Evolutionary conservation across 1,140 invertebrate genomes (phyloP), one percentile per base, ranked within the genome.

Genomic region (Sesamia nonagrioides): DNA sequence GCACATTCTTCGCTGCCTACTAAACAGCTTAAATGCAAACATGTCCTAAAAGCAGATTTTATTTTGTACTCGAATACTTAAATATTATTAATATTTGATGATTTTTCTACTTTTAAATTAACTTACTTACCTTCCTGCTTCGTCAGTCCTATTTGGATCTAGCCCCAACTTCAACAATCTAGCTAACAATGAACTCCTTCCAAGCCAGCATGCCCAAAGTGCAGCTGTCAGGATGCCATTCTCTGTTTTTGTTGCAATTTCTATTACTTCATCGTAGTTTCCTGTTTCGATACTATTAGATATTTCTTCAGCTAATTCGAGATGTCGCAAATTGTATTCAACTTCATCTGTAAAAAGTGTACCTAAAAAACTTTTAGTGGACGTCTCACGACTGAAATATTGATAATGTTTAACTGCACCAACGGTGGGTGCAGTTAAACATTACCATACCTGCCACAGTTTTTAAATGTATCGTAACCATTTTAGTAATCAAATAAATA

Each of bases 21-120:
- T 83, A 96, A 95, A 66, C 97, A 96, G 48, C 98, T 97, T 81
- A 98, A 95, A 90, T 98, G 98, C 17, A 98, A 89, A 11, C 97
- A 96, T 5, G 97, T 97, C 89, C 97, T 97, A 79, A 40, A 94
- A 95, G 77, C 42, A 77, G 50, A 42, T 69, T 35, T 60, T 77
- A 0, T 86, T 82, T 9, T 84, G 78, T 21, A 89, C 11, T 58
- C 27, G 13, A 27, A 9, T 58, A 21, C 9, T 8, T 9, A 58
- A 6, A 8, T 17, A 79, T 37, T 27, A 27, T 27, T 1, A 27
- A 27, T 33, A 9, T 35, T 61, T 45, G 37, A 56, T 75, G 50
- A 45, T 58, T 5, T 48, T 21, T 48, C n/a, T 17, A 71, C 6
- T 71, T 48, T 52, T 58, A 40, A 58, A 13, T 42, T 11, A 1